Evolutionary conservation across 2,888 invertebrate genomes (phyloP).

Genomic region (Orchesellides sinensis): DNA sequence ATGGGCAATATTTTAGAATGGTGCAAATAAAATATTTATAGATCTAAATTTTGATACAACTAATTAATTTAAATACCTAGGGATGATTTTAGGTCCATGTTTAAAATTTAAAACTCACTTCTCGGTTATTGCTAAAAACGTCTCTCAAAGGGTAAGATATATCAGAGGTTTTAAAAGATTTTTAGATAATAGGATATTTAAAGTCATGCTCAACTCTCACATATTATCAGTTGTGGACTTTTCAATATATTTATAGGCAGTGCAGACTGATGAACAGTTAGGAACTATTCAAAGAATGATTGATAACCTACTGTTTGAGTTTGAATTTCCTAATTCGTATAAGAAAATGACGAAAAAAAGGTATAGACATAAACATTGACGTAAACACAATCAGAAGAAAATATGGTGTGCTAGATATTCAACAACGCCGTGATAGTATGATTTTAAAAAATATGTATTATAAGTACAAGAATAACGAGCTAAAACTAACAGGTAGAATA

Average conservation of each 20-base stretch:
- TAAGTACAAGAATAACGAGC: not conserved
- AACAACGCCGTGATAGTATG: not conserved
- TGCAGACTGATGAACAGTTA: not conserved
- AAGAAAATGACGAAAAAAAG: not conserved
- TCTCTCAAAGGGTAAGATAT: not conserved
- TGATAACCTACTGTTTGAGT: not conserved
- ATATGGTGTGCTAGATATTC: not conserved
- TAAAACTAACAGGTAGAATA: not conserved
- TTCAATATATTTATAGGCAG: not conserved
- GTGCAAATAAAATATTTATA: not conserved
- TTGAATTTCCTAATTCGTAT: not conserved
- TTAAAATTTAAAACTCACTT: not conserved
- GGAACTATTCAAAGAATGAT: not conserved
- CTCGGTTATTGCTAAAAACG: not conserved
- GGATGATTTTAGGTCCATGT: not conserved
- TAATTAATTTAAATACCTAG: not conserved
- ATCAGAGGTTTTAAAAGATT: not conserved
- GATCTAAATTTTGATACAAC: not conserved
- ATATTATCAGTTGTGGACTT: not conserved
- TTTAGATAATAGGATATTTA: not conserved
- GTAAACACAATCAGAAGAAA: not conserved
- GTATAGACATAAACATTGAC: not conserved
- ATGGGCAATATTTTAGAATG: not conserved
- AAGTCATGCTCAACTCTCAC: not conserved
- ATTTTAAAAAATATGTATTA: not conserved